Evolutionary conservation across 2,888 invertebrate genomes (phyloP), one percentile per base, ranked within the genome.

Genomic region (Tachystola acroxantha): DNA sequence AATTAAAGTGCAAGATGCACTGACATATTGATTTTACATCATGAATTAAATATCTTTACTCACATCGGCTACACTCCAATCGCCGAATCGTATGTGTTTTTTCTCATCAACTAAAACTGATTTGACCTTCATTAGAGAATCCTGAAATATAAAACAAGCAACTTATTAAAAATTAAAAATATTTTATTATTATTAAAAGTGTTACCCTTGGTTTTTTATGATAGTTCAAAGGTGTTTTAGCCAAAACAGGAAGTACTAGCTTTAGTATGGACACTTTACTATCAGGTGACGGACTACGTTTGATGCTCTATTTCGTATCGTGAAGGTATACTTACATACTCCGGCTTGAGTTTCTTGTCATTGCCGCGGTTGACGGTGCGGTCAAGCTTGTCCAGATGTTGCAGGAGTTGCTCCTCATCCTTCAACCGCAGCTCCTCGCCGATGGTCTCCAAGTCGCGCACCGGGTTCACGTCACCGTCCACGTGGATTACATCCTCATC

Each of bases 401-500:
- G 91, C 59, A 91, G 58, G n/a, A 99, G 84, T 48, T 93, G 93
- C 56, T 99, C 98, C 57, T 96, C 92, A 60, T 98, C 99, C 72
- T 99, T 99, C 29, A 98, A 88, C 32, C 98, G 90, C 37, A 99
- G 82, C 73, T 99, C 99, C 67, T 99, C 97, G 45, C 91, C 91
- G 63, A 99, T 99, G 36, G 99, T 99, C 61, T 97, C 97, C 65
- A 99, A 88, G 84, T 99, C 99, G 37, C 99, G 90, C 0, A 98
- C 93, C 0, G 99, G 99, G 76, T 99, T 94, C 1, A 99, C 98
- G 44, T 99, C 99, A 0, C 99, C 99, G 75, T 99, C 99, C 0
- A 99, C 94, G 71, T 99, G 99, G 32, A 96, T 97, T 0, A 99
- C 98, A 63, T 98, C 98, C 37, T 97, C 96, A 64, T 98, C 98